phyloP scores from a whole-genome alignment of 2,113 vertebrate species.

The Pyrgilauda ruficollis region DNA sequence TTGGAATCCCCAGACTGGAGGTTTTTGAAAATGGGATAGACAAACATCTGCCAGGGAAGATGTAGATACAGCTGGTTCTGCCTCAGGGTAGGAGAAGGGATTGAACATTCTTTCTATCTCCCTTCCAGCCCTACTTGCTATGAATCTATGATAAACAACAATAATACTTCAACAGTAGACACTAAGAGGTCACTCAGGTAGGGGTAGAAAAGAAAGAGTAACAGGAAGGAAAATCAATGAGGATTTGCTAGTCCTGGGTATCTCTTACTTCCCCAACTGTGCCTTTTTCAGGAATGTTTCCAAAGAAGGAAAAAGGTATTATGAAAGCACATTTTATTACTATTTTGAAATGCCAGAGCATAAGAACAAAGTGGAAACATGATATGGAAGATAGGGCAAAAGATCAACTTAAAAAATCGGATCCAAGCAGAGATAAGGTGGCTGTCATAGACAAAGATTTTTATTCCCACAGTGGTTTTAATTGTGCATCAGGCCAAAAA shows the following conservation, averaged over 20 bases:
- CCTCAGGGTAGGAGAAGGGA: conserved; percentile 1
- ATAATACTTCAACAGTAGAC: not conserved
- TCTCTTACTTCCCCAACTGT: not conserved
- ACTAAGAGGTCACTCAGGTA: not conserved
- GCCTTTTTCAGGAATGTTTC: not conserved
- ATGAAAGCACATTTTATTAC: not conserved
- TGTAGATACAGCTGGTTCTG: conserved; percentile 30
- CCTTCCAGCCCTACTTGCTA: conserved; percentile 3
- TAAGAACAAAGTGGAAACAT: not conserved
- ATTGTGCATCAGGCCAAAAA: not conserved
- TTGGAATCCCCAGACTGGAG: not conserved
- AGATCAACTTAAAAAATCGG: not conserved
- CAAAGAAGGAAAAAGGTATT: not conserved
- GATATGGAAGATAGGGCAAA: not conserved
- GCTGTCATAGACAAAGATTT: not conserved
- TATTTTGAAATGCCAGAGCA: not conserved
- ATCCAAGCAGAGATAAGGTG: not conserved
- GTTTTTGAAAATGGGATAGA: conserved; percentile 25
- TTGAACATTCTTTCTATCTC: not conserved
- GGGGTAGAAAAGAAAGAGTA: not conserved
- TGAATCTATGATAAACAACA: not conserved
- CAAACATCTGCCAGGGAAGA: conserved; percentile 42
- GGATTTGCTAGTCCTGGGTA: not conserved
- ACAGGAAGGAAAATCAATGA: not conserved
- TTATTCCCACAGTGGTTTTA: not conserved